Evolutionary conservation across 2,113 vertebrate genomes (phyloP).

Genomic region (Brachypteracias leptosomus): DNA sequence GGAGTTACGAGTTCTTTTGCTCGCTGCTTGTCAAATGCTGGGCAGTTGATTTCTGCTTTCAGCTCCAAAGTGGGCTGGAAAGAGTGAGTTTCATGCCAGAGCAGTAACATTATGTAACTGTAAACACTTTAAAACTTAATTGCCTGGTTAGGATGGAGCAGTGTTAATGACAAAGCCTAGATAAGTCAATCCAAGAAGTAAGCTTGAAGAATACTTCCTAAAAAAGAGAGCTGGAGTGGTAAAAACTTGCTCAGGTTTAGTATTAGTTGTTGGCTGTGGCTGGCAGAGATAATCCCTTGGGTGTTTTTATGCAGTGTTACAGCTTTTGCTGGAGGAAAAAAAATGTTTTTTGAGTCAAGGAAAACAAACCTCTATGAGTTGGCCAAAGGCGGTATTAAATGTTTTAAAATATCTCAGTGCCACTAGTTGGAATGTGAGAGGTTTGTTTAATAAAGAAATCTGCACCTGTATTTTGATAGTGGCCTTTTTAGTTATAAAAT

Average conservation of each 20-base stretch:
- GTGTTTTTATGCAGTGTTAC: not conserved
- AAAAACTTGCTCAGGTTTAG: not conserved
- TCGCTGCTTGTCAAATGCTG: not conserved
- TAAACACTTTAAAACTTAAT: slow-evolving; percentile 40
- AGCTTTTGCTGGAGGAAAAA: not conserved
- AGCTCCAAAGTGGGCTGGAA: not conserved
- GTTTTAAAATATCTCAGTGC: not conserved
- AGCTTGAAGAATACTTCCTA: not conserved
- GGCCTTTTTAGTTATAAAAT: not conserved
- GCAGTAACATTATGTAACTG: slow-evolving; percentile 40
- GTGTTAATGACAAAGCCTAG: not conserved
- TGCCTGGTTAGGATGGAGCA: slow-evolving; percentile 18
- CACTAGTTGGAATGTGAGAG: not conserved
- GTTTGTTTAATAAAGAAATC: not conserved
- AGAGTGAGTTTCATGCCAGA: not conserved
- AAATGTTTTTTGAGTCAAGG: not conserved
- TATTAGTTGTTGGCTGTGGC: not conserved
- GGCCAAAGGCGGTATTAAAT: not conserved
- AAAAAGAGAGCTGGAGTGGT: not conserved
- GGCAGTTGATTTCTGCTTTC: not conserved
- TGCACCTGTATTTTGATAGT: not conserved
- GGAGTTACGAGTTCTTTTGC: not conserved
- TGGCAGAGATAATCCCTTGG: not conserved
- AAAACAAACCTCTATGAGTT: not conserved
- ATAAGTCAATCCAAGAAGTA: not conserved